phyloP scores from a whole-genome alignment of 2,797 vertebrate species.

The Cossypha niveicapilla region DNA sequence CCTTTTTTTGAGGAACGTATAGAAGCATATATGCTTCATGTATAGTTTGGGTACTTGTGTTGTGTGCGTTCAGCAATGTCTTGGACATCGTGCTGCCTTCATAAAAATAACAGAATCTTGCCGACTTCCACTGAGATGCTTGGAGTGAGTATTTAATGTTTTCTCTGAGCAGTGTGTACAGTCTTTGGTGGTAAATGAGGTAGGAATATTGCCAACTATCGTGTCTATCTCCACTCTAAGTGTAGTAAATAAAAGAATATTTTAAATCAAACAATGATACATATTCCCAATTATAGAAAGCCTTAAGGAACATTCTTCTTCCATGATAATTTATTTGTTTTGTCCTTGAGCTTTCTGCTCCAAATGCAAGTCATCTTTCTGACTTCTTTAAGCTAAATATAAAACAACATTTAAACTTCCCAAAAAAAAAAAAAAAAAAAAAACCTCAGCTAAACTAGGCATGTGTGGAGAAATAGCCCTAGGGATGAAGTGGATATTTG shows the following conservation, averaged over 20 bases:
- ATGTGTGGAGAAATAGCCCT: not conserved
- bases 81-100: not conserved
- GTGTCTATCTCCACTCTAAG: not conserved
- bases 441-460: not conserved
- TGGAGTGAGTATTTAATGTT: not conserved
- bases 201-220: not conserved
- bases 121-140: not conserved
- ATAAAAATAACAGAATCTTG: not conserved
- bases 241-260: not conserved
- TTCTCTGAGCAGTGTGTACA: not conserved
- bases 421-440: not conserved
- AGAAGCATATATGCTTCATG: not conserved
- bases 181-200: not conserved
- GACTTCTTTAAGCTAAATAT: not conserved
- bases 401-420: not conserved
- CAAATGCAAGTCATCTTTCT: not conserved
- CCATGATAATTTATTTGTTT: not conserved
- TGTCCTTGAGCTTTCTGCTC: not conserved
- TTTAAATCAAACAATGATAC: not conserved
- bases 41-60: not conserved
- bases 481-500: not conserved
- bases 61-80: not conserved
- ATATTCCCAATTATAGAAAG: not conserved
- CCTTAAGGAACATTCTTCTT: not conserved
- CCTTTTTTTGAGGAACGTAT: not conserved